Base-by-base conservation (phyloP, 1,140 invertebrate genomes). In the Hypsibius dujardini region DNA sequence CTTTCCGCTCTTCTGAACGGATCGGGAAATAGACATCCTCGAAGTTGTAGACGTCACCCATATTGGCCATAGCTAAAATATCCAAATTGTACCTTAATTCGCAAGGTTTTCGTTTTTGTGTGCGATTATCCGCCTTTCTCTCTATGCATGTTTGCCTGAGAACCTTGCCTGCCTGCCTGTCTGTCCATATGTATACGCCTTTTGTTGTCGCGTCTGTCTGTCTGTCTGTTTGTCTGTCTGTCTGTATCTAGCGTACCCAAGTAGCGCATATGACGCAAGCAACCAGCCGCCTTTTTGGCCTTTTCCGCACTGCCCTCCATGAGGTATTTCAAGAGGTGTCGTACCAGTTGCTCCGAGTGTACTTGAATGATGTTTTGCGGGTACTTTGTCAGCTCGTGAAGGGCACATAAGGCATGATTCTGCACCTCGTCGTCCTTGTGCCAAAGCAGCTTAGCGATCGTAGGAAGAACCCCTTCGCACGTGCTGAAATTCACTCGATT, bases 51-150 rank as follows among this genome's bases (percentile, higher is more conserved):
- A 7, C n/a, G 50, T 56, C 50, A n/a, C 50, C n/a, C 50, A n/a
- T 56, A n/a, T 56, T 56, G 50, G 50, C 50, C 50, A 56, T n/a
- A 56, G 50, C 50, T 56, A 56, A 56, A n/a, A n/a, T n/a, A n/a
- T n/a, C n/a, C n/a, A n/a, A n/a, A n/a, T n/a, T n/a, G n/a, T n/a
- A n/a, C n/a, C n/a, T n/a, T n/a, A n/a, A n/a, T n/a, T n/a, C n/a
- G n/a, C n/a, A n/a, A n/a, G n/a, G n/a, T n/a, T n/a, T n/a, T n/a
- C n/a, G n/a, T n/a, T n/a, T n/a, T n/a, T n/a, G n/a, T n/a, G n/a
- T n/a, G n/a, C n/a, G n/a, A n/a, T n/a, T n/a, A n/a, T n/a, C n/a
- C n/a, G n/a, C n/a, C n/a, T n/a, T n/a, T n/a, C n/a, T n/a, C n/a
- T n/a, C n/a, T n/a, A n/a, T n/a, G n/a, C n/a, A n/a, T n/a, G n/a